These are phyloP conservation scores for Ciconia boyciana DNA, from an alignment of 2,113 vertebrate genomes.

Conservation along the genomic window DNA sequence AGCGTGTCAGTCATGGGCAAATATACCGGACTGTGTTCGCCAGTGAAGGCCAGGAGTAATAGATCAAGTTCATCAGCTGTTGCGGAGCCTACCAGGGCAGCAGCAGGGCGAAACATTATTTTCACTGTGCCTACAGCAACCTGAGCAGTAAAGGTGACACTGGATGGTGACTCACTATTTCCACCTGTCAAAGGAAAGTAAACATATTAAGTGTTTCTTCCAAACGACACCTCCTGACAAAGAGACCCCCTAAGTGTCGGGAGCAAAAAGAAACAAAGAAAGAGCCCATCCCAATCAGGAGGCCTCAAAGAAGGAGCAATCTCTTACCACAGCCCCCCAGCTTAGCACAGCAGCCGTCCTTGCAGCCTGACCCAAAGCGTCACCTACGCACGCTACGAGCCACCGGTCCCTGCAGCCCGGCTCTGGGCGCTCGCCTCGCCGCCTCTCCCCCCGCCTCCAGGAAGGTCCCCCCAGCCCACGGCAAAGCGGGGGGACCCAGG, in stretches of 20 bases:
- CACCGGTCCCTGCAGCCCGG: not conserved
- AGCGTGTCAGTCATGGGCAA: not conserved
- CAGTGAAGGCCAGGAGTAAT: not conserved
- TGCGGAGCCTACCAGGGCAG: not conserved
- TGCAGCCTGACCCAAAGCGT: not conserved
- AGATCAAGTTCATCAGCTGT: not conserved
- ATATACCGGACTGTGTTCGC: not conserved
- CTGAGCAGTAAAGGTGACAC: not conserved
- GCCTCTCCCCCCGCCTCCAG: accelerated
- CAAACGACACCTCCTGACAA: not conserved
- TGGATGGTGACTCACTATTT: not conserved
- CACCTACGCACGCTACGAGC: accelerated
- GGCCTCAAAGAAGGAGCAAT: not conserved
- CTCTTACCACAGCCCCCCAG: not conserved
- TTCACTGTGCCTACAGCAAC: not conserved
- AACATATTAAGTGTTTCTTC: not conserved
- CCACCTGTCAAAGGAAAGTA: not conserved
- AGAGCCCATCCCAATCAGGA: not conserved
- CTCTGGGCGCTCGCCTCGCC: not conserved
- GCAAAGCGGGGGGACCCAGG: not conserved
- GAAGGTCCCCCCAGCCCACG: not conserved
- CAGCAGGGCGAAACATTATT: not conserved
- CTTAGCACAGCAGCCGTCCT: not conserved
- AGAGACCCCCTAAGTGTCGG: not conserved
- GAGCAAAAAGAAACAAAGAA: not conserved